Percentiles rank a stretch among this genome's conserved stretches.
Conservation (phyloP, 2,113 vertebrate species). For the Chaetura pelagica region DNA sequence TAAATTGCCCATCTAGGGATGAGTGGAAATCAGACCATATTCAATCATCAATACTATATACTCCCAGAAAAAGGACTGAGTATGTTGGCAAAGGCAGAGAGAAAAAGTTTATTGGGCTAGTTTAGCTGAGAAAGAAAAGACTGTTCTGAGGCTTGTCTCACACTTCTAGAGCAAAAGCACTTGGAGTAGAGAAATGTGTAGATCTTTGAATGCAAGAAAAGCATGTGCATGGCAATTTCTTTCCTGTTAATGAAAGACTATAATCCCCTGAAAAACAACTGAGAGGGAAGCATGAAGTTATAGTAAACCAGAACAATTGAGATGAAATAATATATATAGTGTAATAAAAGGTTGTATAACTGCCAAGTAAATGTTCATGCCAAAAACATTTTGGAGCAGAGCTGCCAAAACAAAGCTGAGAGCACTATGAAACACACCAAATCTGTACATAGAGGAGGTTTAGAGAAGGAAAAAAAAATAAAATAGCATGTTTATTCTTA, state of each 20-base stretch:
- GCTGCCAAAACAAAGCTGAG: not conserved
- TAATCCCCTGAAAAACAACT: not conserved
- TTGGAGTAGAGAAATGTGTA: not conserved
- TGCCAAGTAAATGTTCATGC: conserved; percentile 18
- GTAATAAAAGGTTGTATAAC: conserved; percentile 21
- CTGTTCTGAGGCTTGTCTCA: not conserved
- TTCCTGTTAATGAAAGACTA: not conserved
- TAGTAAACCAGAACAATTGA: conserved; percentile 27
- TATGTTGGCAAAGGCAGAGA: not conserved
- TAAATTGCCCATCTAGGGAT: not conserved
- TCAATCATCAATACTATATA: not conserved
- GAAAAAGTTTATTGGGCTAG: not conserved
- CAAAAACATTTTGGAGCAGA: conserved; percentile 17
- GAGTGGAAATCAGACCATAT: not conserved
- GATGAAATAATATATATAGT: conserved; percentile 1
- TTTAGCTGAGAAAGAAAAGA: not conserved
- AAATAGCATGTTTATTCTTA: not conserved
- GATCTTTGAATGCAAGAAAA: not conserved
- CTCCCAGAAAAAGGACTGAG: not conserved
- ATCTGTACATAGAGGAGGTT: not conserved
- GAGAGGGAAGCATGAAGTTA: not conserved
- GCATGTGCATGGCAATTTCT: not conserved
- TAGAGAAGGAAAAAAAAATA: not conserved
- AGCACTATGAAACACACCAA: conserved; percentile 46
- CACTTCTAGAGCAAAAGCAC: not conserved